Base-by-base conservation (phyloP, 92 coral and sea anemone species). In the Phymanthus crucifer region DNA sequence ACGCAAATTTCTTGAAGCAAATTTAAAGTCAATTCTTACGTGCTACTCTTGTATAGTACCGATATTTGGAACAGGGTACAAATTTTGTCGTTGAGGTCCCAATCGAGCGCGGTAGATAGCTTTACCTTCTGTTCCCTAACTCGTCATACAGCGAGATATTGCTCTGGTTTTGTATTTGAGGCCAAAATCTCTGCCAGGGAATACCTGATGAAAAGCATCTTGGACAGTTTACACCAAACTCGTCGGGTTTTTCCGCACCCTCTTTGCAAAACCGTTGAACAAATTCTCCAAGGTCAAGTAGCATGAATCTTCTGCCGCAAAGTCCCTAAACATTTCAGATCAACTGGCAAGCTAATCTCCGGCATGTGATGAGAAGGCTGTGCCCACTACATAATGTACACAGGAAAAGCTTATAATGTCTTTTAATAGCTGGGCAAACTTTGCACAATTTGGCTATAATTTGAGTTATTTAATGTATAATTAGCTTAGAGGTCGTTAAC, bases 401-500 rank as follows among this genome's bases (percentile, higher is more conserved):
- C 81, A 77, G 81, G 81, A 77, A 77, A 64, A 36, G 46, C 56
- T 77, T 77, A 64, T n/a, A n/a, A n/a, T 37, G 37, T 32, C 36
- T 6, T 64, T 64, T 61, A 70, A 77, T 40, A 72, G 72, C 19
- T 64, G 46, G 24, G 32, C 6, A 64, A 64, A 77, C 6, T 35
- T 64, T 69, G 23, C 72, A 6, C 72, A 58, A 70, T 77, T 77
- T 70, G 58, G 81, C 47, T 64, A 38, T 77, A 61, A 77, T 77
- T 77, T 37, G 27, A 57, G 36, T 61, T 77, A 52, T 56, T 77
- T 38, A 77, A 24, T 61, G 47, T 23, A 33, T 77, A 77, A 77
- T 77, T 77, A 77, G 81, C 81, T 61, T 77, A 37, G 32, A 34
- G 79, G 79, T 75, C 79, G 79, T 75, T 43, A 77, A 77, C 81